Percentiles rank a stretch among this genome's conserved stretches.
Conservation (phyloP, 1,140 invertebrate genomes). For the Oryctes rhinoceros region DNA sequence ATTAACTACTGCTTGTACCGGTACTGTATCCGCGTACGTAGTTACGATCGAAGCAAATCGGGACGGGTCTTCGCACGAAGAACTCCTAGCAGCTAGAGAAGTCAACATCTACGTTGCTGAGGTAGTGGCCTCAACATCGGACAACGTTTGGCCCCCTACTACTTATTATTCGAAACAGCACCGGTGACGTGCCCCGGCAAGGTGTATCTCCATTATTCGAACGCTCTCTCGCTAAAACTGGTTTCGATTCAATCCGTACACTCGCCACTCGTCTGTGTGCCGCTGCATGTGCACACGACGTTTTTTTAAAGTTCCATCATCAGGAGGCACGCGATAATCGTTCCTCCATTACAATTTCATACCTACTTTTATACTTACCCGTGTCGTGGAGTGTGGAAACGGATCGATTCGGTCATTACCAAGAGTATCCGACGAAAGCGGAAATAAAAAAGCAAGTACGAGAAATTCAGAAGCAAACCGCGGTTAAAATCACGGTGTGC, state of each 20-base stretch:
- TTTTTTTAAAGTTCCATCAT: conserved; percentile 27
- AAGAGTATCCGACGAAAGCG: background rate
- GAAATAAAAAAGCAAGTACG: background rate
- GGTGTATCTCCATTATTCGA: conserved; percentile 21
- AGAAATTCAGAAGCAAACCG: background rate
- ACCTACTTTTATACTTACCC: background rate
- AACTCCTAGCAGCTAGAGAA: background rate
- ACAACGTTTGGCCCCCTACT: conserved; percentile 32
- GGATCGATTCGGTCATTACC: background rate
- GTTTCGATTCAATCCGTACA: conserved; percentile 27
- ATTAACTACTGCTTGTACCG: background rate
- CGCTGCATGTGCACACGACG: conserved; percentile 8
- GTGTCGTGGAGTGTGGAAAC: background rate
- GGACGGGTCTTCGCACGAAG: background rate
- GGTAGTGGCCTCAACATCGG: conserved; percentile 14
- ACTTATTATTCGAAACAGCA: conserved; percentile 8
- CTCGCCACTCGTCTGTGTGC: background rate
- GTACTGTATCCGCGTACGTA: background rate
- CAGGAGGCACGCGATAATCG: background rate
- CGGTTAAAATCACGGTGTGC: conserved; percentile 16
- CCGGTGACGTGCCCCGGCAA: conserved; percentile 31
- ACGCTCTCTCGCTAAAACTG: conserved; percentile 29
- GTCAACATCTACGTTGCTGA: background rate
- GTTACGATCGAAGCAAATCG: background rate
- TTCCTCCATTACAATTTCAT: background rate